Evolutionary conservation across 2,113 vertebrate genomes (phyloP), one percentile per base, ranked within the genome.

Genomic region (Cinclus cinclus): DNA sequence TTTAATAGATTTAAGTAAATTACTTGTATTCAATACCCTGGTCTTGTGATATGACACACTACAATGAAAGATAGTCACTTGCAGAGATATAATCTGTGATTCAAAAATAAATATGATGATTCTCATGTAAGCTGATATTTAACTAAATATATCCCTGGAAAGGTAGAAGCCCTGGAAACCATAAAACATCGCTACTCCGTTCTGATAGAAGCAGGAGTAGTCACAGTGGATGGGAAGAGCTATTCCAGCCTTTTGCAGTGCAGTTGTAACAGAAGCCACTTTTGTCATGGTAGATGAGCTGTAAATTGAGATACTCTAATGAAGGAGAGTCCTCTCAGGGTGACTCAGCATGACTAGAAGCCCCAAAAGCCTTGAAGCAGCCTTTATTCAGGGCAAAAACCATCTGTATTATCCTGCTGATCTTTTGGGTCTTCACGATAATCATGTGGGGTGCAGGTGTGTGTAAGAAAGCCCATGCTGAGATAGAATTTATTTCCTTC

Each of bases 1-100:
- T 96, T 93, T 89, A 92, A 96, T 89, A 92, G 88, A 87, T 93
- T 87, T 87, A 71, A 87, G 93, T 68, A 83, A 93, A 96, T 95
- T 64, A 46, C 62, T 90, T 74, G 60, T 67, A 41, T 68, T 89
- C 93, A 64, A 41, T 75, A 68, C 28, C 53, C 52, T 52, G 49
- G 41, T 13, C 44, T 20, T 94, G 31, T 75, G 71, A 41, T 68
- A 71, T 5, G 31, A 41, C 90, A 87, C 37, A 15, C 37, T 68
- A 17, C 58, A 76, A 50, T 62, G 86, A 87, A 89, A 95, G 76
- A 91, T 82, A 65, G 85, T 65, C 73, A 49, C 60, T 94, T 21
- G 31, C 5, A 10, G 65, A 60, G 65, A 60, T 41, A 22, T 46
- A 92, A 87, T 49, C 62, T 28, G 35, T 20, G 14, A 41, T 44